Percentiles rank a stretch among this genome's conserved stretches.
phyloP scores from a whole-genome alignment of 2,113 vertebrate genomes.

The Nicator chloris region DNA sequence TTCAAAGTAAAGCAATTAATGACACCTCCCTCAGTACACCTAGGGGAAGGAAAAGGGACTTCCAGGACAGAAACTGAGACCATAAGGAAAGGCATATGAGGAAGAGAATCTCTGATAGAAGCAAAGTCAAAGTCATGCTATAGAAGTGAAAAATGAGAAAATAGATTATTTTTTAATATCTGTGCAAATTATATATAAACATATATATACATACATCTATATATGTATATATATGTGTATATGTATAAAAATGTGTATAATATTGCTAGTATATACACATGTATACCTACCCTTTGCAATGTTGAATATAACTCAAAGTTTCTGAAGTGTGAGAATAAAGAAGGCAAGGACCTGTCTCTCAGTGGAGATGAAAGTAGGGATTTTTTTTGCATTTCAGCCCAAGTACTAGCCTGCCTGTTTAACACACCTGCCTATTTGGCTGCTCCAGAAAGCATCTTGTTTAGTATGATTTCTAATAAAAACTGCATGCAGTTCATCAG shows the following conservation, averaged over 20 bases:
- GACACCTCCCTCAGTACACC: fast-evolving
- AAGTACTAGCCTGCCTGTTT: neutral
- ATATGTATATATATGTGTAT: neutral
- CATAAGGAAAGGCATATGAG: neutral
- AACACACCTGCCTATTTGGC: neutral
- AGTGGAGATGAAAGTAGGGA: neutral
- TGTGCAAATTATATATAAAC: neutral
- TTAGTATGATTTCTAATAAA: neutral
- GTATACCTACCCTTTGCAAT: neutral
- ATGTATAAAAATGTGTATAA: neutral
- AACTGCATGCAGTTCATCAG: neutral
- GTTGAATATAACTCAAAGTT: neutral
- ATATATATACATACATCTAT: neutral
- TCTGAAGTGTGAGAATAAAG: neutral
- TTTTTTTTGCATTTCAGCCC: neutral
- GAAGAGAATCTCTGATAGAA: neutral
- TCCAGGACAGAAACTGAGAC: neutral
- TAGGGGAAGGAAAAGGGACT: neutral
- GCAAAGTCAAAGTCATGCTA: neutral
- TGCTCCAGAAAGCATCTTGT: neutral
- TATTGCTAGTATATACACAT: neutral
- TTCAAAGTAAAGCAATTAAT: neutral
- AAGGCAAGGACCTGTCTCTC: neutral
- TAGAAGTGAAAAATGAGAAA: neutral
- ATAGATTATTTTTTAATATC: neutral